Percentiles rank a stretch among this genome's conserved stretches.
These are phyloP conservation scores for Poecilia picta DNA, from an alignment of 2,797 vertebrate species.

Conservation along the genomic window DNA sequence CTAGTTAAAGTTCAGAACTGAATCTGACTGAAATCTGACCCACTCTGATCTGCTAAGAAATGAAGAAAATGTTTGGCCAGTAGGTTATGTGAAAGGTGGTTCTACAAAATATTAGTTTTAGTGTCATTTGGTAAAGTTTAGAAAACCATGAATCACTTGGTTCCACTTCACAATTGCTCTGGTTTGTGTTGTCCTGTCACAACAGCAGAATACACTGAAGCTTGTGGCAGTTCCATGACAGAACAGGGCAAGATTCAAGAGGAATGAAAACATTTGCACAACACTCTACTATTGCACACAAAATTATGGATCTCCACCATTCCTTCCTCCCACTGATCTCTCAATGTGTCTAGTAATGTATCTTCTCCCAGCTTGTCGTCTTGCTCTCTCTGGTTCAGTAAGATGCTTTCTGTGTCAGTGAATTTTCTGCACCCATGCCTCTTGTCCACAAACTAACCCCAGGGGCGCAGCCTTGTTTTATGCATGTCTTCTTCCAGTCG, in stretches of 20 bases:
- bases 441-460: constrained; percentile 58
- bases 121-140: neutral
- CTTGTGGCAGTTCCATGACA: neutral
- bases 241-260: neutral
- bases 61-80: too few relatives aligned
- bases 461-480: constrained; percentile 65
- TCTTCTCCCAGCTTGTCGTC: constrained; percentile 14
- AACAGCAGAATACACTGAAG: neutral
- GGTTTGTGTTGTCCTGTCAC: neutral
- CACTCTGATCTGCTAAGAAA: neutral
- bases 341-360: constrained; percentile 31
- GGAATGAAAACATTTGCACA: neutral
- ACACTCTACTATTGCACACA: neutral
- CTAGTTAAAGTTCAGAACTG: neutral
- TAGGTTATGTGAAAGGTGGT: neutral
- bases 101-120: neutral
- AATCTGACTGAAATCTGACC: neutral
- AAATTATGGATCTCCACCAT: neutral
- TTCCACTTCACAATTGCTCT: neutral
- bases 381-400: constrained; percentile 41
- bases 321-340: neutral
- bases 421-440: constrained; percentile 64
- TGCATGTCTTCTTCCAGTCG: constrained; percentile 57
- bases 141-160: neutral
- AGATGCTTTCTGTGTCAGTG: constrained; percentile 71